Conservation (phyloP, 2,888 invertebrate species). For the Ptilodon capucinus region DNA sequence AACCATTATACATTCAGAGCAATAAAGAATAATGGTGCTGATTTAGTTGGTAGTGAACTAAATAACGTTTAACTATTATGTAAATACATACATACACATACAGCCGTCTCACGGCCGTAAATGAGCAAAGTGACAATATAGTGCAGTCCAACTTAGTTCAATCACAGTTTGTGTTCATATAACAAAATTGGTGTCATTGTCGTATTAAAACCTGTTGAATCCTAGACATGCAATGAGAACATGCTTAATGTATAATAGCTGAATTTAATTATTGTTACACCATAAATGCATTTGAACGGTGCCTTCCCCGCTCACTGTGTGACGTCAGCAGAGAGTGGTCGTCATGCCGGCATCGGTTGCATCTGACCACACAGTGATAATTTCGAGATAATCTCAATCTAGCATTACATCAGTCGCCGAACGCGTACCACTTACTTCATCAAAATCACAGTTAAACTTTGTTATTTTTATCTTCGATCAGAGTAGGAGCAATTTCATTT, state of each 20-base stretch:
- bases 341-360: slow-evolving; percentile 20
- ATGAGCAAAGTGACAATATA: no score
- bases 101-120: no score
- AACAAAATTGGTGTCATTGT: no score
- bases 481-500: not conserved
- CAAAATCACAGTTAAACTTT: not conserved
- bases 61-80: no score
- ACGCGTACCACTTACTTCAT: not conserved
- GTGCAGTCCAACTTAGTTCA: no score
- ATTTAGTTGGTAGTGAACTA: not conserved
- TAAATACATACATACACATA: no score
- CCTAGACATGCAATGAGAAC: no score
- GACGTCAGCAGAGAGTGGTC: slow-evolving; percentile 27
- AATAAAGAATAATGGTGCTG: not conserved
- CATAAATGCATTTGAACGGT: slow-evolving; percentile 17
- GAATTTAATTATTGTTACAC: slow-evolving; percentile 11
- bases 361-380: slow-evolving; percentile 22
- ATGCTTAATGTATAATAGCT: no score
- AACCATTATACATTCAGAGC: not conserved
- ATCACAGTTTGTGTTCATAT: no score
- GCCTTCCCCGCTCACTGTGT: slow-evolving; percentile 25
- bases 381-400: slow-evolving; percentile 20
- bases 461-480: not conserved
- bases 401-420: slow-evolving; percentile 14
- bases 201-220: no score